Base-by-base conservation (phyloP, 2,113 vertebrate species). In the Lynx canadensis region DNA sequence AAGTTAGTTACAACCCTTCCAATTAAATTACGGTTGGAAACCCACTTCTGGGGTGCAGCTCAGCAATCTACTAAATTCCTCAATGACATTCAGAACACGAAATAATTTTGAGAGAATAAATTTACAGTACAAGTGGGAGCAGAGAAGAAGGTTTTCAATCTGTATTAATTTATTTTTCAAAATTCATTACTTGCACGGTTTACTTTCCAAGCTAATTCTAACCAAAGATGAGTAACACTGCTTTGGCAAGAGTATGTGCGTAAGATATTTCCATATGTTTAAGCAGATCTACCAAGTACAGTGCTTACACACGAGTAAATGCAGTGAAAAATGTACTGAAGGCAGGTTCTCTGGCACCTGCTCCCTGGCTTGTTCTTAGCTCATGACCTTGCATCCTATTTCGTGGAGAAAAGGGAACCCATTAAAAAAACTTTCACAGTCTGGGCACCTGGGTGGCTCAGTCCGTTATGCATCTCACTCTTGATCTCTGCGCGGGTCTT, bases 21-120 rank as follows among this genome's bases (percentile, higher is more conserved):
- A 98, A 99, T 98, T 98, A 98, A 98, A 98, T 99, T 98, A 97
- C 12, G 31, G 66, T 97, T 97, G 80, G 93, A 97, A 98, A 96
- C 89, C 93, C 92, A 97, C 92, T 98, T 97, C 92, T 98, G 96
- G 94, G 97, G 83, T 96, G 36, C 48, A 98, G 96, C 96, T 97
- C 90, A 96, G 78, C 57, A n/a, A 91, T 98, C 96, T 86, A 63
- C 97, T 97, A 96, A 93, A 97, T 98, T 98, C 97, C 97, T 83
- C 73, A 33, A 92, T 97, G 92, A 98, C 98, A 96, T 97, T 97
- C 95, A 95, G 94, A 97, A 98, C 97, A 97, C 94, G 82, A 97
- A 80, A 89, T 98, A 92, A 50, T 0, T 98, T 79, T 79, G 69
- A 97, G 91, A 18, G 95, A 96, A 89, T 94, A 93, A 96, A 97